Evolutionary conservation across 2,888 invertebrate species (phyloP).

Genomic region (Lottia scabra): DNA sequence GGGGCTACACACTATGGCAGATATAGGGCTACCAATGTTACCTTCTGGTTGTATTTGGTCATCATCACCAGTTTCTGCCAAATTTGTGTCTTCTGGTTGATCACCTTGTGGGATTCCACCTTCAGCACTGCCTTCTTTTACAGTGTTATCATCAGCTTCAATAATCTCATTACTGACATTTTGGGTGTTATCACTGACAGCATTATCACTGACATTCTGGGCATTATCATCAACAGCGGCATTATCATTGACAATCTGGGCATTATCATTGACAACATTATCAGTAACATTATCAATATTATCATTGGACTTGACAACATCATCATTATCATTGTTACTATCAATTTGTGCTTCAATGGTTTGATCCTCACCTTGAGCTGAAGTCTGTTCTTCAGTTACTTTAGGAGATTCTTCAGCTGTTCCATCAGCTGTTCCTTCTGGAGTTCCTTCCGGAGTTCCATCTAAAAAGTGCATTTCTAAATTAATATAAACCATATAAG

Average conservation of each 20-base stretch:
- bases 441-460: too few species aligned
- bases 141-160: neutral
- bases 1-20: neutral
- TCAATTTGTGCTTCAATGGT: neutral
- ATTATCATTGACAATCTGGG: neutral
- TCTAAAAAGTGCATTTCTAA: too few species aligned
- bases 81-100: neutral
- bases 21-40: neutral
- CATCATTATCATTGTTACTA: neutral
- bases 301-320: neutral
- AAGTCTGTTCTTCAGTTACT: conserved; percentile 1
- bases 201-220: neutral
- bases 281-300: neutral
- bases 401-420: neutral
- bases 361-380: conserved; percentile 4
- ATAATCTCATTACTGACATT: too few species aligned
- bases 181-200: neutral
- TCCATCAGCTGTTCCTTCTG: too few species aligned
- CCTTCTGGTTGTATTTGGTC: conserved; percentile 17
- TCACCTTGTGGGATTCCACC: conserved; percentile 10
- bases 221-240: neutral
- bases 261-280: neutral
- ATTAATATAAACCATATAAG: too few species aligned
- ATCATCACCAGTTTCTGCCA: neutral
- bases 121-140: conserved; percentile 1